phyloP scores from a whole-genome alignment of 2,888 invertebrate species.

The Mesochorus sp. region DNA sequence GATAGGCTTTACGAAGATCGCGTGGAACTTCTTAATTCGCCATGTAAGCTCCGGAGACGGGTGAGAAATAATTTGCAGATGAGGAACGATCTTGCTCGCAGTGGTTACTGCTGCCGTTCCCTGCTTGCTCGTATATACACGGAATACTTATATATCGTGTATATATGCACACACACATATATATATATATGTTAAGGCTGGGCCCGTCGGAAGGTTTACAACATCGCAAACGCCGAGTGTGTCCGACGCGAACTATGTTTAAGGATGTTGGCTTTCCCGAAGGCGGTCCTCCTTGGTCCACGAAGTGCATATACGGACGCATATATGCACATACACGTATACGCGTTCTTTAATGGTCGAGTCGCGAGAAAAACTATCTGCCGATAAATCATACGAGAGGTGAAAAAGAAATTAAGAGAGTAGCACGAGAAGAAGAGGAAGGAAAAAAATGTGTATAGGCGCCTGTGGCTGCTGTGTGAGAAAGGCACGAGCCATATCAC shows the following conservation, averaged over 20 bases:
- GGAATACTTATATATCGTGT: neutral
- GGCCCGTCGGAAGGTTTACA: conserved; percentile 57
- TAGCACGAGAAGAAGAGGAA: neutral
- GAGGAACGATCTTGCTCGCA: conserved; percentile 49
- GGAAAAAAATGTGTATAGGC: conserved; percentile 44
- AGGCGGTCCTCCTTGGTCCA: conserved; percentile 32
- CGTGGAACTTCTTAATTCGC: conserved; percentile 64
- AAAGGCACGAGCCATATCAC: conserved; percentile 68
- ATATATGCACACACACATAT: neutral
- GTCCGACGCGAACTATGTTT: conserved; percentile 25
- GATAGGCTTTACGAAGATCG: conserved; percentile 31
- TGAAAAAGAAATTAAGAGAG: conserved; percentile 43
- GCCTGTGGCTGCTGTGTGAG: conserved; percentile 22
- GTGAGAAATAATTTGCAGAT: conserved; percentile 64
- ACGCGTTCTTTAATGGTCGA: conserved; percentile 69
- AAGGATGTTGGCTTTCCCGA: conserved; percentile 55
- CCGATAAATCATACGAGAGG: conserved; percentile 62
- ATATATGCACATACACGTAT: too few relatives aligned
- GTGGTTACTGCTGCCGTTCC: conserved; percentile 39
- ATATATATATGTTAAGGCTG: neutral
- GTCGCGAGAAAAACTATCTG: conserved; percentile 69
- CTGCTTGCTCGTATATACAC: conserved; percentile 30
- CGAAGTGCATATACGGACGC: conserved; percentile 45
- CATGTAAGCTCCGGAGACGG: conserved; percentile 55
- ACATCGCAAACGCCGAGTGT: conserved; percentile 53